Conservation (phyloP, 2,113 vertebrate genomes). For the Chinchilla lanigera region DNA sequence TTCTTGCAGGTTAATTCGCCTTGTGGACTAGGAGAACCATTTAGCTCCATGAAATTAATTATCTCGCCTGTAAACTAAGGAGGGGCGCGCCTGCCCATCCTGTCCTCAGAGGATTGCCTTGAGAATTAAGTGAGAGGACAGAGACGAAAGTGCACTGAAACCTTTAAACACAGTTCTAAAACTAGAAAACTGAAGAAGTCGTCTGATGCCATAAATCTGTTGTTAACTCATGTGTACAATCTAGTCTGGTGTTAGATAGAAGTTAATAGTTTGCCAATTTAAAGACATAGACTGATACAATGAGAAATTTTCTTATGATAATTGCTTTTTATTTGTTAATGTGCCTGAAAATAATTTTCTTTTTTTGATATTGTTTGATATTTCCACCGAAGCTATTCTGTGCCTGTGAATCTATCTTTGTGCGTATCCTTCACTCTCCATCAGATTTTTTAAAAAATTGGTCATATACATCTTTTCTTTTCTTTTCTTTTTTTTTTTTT, state of each 20-base stretch:
- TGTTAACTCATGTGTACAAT: background rate
- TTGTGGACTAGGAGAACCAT: background rate
- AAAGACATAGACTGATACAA: background rate
- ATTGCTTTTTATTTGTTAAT: background rate
- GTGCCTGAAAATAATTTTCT: background rate
- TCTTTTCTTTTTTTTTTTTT: no score
- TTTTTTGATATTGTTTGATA: background rate
- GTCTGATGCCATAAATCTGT: background rate
- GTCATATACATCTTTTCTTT: background rate
- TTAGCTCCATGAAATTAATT: background rate
- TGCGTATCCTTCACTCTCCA: background rate
- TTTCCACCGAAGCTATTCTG: background rate
- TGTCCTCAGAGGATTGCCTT: background rate
- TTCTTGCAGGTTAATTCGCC: background rate
- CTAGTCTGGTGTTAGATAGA: background rate
- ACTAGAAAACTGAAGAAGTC: background rate
- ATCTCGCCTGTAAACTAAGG: background rate
- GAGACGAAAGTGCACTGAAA: background rate
- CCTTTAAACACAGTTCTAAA: background rate
- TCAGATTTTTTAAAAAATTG: background rate
- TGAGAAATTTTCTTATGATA: background rate
- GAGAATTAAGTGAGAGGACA: background rate
- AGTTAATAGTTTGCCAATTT: background rate
- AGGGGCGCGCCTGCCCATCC: background rate
- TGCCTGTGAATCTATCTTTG: accelerated